A percentile compares a stretch with the other conserved stretches of the same genome.
These are phyloP conservation scores for Misgurnus anguillicaudatus DNA, from an alignment of 2,113 vertebrate species.

Conservation along the genomic window DNA sequence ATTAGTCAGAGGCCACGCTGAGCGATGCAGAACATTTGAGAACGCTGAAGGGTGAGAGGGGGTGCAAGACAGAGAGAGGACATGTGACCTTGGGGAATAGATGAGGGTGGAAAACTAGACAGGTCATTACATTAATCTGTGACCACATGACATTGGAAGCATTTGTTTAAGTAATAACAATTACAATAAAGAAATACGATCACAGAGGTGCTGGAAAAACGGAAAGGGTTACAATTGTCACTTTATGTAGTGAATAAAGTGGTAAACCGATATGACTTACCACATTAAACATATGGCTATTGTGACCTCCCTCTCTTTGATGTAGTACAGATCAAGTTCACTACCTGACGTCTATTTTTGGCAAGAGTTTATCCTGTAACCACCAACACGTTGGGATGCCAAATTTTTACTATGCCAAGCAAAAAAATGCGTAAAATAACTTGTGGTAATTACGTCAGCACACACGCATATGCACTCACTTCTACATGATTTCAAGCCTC, in stretches of 20 bases:
- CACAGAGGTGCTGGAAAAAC: constrained; percentile 28
- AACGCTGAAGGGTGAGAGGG: constrained; percentile 77
- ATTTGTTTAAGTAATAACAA: constrained; percentile 44
- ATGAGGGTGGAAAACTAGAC: constrained; percentile 79
- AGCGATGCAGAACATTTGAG: constrained; percentile 90
- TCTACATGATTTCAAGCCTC: constrained; percentile 74
- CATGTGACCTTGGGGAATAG: constrained; percentile 76
- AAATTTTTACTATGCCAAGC: background rate
- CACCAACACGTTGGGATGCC: background rate
- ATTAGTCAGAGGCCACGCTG: constrained; percentile 88
- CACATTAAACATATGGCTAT: background rate
- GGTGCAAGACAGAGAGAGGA: constrained; percentile 62
- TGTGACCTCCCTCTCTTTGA: constrained; percentile 7
- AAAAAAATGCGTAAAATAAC: background rate
- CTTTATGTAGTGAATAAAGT: background rate
- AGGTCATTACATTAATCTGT: constrained; percentile 79
- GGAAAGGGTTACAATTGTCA: background rate
- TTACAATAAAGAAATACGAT: constrained; percentile 37
- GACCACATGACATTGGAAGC: constrained; percentile 54
- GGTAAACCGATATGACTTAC: constrained; percentile 22
- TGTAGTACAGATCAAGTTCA: constrained; percentile 51
- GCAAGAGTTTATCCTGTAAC: constrained; percentile 11
- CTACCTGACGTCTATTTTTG: constrained; percentile 38
- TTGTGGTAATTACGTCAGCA: constrained; percentile 61
- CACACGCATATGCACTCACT: constrained; percentile 60